These are phyloP conservation scores for Arenaria interpres DNA, from an alignment of 2,113 vertebrate genomes.

Conservation along the genomic window DNA sequence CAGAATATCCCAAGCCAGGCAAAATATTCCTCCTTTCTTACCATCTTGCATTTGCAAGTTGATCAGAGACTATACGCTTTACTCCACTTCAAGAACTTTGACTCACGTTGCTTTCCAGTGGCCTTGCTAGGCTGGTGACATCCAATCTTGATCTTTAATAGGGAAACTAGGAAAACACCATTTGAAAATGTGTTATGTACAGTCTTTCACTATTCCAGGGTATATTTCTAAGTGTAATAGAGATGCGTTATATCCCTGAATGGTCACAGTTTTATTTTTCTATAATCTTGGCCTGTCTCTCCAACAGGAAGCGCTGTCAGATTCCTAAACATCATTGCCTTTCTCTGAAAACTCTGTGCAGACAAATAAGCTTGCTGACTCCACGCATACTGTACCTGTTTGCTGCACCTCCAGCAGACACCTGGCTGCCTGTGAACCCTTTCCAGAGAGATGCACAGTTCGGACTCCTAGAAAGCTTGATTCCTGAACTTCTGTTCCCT, in stretches of 20 bases:
- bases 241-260: background rate
- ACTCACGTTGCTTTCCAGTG: background rate
- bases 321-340: background rate
- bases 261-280: background rate
- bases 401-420: conserved; percentile 23
- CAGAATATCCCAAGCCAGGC: background rate
- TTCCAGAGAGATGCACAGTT: conserved; percentile 42
- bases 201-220: background rate
- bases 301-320: background rate
- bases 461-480: conserved; percentile 64
- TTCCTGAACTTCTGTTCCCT: conserved; percentile 60
- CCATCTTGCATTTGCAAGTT: background rate
- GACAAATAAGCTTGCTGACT: background rate
- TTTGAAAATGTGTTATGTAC: background rate
- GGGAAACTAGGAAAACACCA: background rate
- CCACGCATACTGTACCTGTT: conserved; percentile 68
- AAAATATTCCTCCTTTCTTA: background rate
- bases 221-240: background rate
- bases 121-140: background rate
- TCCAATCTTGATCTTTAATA: background rate
- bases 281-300: background rate
- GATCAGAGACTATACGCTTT: background rate
- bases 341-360: background rate
- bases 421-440: conserved; percentile 44
- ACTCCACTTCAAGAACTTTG: background rate